phyloP scores from a whole-genome alignment of 2,797 vertebrate species.

The Antrozous pallidus region DNA sequence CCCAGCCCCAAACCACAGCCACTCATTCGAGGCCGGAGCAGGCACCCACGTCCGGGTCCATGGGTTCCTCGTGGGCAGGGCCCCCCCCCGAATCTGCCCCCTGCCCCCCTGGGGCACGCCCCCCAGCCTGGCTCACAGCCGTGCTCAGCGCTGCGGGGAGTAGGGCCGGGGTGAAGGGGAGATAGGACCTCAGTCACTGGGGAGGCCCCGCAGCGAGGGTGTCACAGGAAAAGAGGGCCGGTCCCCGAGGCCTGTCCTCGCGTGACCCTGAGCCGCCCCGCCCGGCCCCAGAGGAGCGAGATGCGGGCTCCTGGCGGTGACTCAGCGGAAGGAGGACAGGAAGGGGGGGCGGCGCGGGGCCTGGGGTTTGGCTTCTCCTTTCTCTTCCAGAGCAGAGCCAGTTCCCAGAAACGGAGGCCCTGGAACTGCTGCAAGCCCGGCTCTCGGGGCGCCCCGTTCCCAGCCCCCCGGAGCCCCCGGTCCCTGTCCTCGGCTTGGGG shows the following conservation, averaged over 20 bases:
- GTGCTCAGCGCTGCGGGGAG: not conserved
- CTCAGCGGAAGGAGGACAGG: conserved; percentile 71
- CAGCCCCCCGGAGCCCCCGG: not conserved
- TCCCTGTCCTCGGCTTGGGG: not conserved
- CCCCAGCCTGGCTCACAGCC: not conserved
- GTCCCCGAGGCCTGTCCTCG: conserved; percentile 49
- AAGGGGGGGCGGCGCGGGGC: not conserved
- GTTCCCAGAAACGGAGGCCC: conserved; percentile 70
- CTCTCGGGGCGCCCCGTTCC: not conserved
- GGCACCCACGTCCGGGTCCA: not conserved
- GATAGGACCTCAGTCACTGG: not conserved
- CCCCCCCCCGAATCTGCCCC: no score
- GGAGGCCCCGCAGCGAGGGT: not conserved
- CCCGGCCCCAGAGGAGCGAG: conserved; percentile 21
- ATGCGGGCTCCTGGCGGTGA: conserved; percentile 57
- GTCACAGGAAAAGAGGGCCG: not conserved
- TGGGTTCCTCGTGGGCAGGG: not conserved
- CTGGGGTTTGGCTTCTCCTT: conserved; percentile 72
- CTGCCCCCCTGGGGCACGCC: no score
- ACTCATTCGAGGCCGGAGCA: not conserved
- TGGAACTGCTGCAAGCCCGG: conserved; percentile 42
- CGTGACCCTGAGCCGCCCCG: conserved; percentile 42
- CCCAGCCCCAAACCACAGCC: not conserved
- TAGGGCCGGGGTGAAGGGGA: not conserved
- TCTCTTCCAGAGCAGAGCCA: conserved; percentile 58